phyloP scores from a whole-genome alignment of 2,797 vertebrate genomes.

The Danio aesculapii region DNA sequence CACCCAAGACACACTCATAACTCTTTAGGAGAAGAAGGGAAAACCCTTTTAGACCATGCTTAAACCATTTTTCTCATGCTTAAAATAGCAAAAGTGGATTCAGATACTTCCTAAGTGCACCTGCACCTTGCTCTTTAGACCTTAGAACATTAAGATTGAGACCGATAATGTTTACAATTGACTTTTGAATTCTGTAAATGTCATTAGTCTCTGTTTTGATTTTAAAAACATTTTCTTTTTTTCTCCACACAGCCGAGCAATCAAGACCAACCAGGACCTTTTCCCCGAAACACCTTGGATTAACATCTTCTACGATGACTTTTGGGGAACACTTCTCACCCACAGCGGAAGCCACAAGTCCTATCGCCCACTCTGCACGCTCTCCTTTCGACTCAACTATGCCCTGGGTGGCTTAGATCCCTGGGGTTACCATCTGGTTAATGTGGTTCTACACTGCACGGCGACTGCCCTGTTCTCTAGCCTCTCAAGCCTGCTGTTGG shows the following conservation, averaged over 20 bases:
- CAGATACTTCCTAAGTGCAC: too few relatives aligned
- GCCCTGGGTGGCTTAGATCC: constrained; percentile 92
- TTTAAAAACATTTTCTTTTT: not conserved
- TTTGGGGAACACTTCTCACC: constrained; percentile 97
- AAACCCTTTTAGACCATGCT: too few relatives aligned
- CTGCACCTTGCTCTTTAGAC: too few relatives aligned
- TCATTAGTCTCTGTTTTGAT: not conserved
- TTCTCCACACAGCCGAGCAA: constrained; percentile 90
- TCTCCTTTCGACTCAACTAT: constrained; percentile 96
- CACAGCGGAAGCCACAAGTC: constrained; percentile 99
- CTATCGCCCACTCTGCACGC: constrained; percentile 95
- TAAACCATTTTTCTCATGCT: too few relatives aligned
- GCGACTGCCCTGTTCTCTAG: constrained; percentile 92
- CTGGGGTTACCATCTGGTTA: constrained; percentile 96
- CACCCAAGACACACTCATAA: too few relatives aligned
- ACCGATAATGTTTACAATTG: too few relatives aligned
- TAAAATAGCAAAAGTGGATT: too few relatives aligned
- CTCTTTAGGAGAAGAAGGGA: too few relatives aligned
- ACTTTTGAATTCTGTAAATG: not conserved
- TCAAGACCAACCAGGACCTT: constrained; percentile 99
- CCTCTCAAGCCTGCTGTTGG: constrained; percentile 90
- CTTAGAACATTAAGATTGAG: too few relatives aligned
- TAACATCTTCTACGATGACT: constrained; percentile 98
- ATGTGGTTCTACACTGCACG: constrained; percentile 87
- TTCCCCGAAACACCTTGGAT: constrained; percentile 96